A percentile compares a stretch with the other conserved stretches of the same genome.
Evolutionary conservation across 2,113 vertebrate species (phyloP).

Genomic region (Gorsachius goisagi): DNA sequence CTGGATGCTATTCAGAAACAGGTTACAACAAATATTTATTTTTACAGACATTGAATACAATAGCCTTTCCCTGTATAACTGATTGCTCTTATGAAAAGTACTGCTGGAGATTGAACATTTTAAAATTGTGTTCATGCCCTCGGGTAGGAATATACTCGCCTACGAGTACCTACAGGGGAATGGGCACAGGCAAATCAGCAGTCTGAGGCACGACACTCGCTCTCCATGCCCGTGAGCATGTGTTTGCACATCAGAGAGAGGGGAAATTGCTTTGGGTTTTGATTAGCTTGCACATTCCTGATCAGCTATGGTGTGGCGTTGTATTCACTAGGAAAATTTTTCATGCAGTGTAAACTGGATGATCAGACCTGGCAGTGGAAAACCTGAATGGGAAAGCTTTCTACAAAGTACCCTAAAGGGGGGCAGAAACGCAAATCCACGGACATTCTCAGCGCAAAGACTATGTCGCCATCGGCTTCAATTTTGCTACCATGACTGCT

Average conservation of each 20-base stretch:
- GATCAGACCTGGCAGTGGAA: background rate
- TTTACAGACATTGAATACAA: background rate
- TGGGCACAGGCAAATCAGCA: background rate
- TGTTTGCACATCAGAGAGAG: background rate
- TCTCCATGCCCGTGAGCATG: background rate
- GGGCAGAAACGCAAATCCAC: background rate
- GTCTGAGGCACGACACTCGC: background rate
- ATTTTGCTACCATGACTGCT: background rate
- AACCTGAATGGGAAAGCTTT: background rate
- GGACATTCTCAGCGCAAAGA: background rate
- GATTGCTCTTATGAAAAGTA: background rate
- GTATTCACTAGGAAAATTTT: background rate
- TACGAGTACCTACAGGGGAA: background rate
- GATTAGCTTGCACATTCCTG: background rate
- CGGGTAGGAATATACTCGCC: background rate
- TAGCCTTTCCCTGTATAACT: background rate
- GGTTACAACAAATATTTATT: background rate
- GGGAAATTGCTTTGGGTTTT: background rate
- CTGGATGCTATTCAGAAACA: constrained; percentile 3
- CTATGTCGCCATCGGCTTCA: background rate
- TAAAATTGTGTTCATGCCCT: background rate
- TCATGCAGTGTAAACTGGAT: background rate
- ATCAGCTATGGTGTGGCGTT: background rate
- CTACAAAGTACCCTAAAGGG: background rate
- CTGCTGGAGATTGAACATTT: background rate